Conservation (phyloP, 2,888 invertebrate genomes). For the Euplexia lucipara region DNA sequence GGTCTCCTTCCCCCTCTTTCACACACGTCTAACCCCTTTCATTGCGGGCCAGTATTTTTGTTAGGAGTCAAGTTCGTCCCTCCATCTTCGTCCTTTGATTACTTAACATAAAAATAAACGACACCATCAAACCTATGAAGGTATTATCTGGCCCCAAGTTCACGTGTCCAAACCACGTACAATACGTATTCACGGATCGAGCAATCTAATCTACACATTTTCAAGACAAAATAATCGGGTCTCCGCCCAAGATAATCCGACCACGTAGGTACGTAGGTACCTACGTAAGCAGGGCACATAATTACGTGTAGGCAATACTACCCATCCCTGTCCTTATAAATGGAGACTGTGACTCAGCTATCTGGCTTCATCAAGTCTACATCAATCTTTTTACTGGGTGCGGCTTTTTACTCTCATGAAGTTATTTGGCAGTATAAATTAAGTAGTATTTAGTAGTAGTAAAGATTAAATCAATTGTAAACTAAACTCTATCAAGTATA, state of each 20-base stretch:
- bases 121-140: conserved; percentile 2
- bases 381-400: conserved; percentile 65
- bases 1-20: too few species aligned
- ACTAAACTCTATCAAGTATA: neutral
- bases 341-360: conserved; percentile 65
- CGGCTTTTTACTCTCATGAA: conserved; percentile 46
- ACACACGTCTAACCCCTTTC: too few species aligned
- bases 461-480: neutral
- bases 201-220: conserved; percentile 61
- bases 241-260: conserved; percentile 45
- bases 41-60: too few species aligned
- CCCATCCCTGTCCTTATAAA: conserved; percentile 65
- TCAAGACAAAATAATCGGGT: conserved; percentile 62
- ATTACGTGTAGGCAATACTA: conserved; percentile 64
- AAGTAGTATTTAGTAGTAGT: conserved; percentile 20
- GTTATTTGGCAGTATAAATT: conserved; percentile 37
- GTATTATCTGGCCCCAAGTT: conserved; percentile 19
- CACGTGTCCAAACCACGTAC: conserved; percentile 24
- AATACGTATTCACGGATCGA: conserved; percentile 44
- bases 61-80: too few species aligned
- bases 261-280: conserved; percentile 48
- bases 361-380: conserved; percentile 65
- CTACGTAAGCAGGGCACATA: conserved; percentile 57
- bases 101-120: conserved; percentile 9
- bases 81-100: neutral